A percentile compares a stretch with the other conserved stretches of the same genome.
Conservation (phyloP, 2,888 invertebrate species). For the Oxytorus armatus region DNA sequence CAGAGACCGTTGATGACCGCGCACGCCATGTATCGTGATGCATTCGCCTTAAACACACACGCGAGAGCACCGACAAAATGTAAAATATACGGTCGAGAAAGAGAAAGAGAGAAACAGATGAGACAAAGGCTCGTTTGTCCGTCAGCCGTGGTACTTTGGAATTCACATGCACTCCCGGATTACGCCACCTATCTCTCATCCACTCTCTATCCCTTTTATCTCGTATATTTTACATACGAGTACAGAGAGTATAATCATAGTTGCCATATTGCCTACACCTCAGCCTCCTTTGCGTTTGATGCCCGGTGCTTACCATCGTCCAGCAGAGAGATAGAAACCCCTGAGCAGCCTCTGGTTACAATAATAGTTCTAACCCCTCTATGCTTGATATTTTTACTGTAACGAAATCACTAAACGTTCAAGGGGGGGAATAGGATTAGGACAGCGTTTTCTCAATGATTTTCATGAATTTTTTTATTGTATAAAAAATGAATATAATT, state of each 20-base stretch:
- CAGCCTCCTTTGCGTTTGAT: conserved; percentile 12
- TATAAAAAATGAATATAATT: too few species aligned
- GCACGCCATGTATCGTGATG: conserved; percentile 49
- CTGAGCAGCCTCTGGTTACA: conserved; percentile 37
- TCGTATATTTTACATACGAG: neutral
- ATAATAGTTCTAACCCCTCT: conserved; percentile 49
- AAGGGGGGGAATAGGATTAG: too few species aligned
- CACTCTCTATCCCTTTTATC: conserved; percentile 26
- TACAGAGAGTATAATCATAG: conserved; percentile 10
- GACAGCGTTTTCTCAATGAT: too few species aligned
- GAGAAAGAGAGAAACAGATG: conserved; percentile 20
- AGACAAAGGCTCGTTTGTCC: conserved; percentile 67
- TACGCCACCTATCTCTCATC: conserved; percentile 62
- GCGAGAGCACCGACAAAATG: conserved; percentile 24
- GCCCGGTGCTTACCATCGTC: conserved; percentile 18
- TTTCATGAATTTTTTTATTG: too few species aligned
- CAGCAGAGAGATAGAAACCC: neutral
- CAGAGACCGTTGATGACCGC: conserved; percentile 47
- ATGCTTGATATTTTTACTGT: conserved; percentile 17
- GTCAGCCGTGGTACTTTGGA: conserved; percentile 63
- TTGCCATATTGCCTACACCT: conserved; percentile 7
- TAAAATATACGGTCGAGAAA: conserved; percentile 25
- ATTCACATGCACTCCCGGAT: conserved; percentile 68
- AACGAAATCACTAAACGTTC: neutral
- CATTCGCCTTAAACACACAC: conserved; percentile 40